Conservation (phyloP, 2,888 invertebrate species). For the Trimorus sp. region DNA sequence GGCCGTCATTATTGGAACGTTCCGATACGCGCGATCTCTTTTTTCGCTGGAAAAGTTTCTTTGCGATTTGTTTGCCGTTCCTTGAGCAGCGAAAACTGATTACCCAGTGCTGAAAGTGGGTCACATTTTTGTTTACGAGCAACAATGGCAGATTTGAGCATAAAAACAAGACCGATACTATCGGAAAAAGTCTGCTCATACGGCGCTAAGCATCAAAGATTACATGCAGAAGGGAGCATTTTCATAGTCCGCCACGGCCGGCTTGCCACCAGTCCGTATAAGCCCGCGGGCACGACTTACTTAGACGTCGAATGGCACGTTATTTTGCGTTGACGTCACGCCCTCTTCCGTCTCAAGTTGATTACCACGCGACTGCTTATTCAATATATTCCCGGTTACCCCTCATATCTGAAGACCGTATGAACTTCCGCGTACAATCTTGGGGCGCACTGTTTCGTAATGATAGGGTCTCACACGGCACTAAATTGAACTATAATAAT, state of each 20-base stretch:
- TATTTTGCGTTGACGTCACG: slow-evolving; percentile 43
- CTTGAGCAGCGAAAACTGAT: slow-evolving; percentile 19
- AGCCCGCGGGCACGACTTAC: slow-evolving; percentile 5
- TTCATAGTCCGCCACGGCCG: too few species aligned
- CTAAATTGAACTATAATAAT: slow-evolving; percentile 54
- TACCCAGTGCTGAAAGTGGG: too few species aligned
- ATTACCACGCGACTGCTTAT: slow-evolving; percentile 48
- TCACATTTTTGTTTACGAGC: too few species aligned
- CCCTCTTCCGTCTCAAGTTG: slow-evolving; percentile 33
- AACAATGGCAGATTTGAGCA: slow-evolving; percentile 28
- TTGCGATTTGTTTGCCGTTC: slow-evolving; percentile 2
- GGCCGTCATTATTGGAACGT: too few species aligned
- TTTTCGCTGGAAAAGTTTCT: background rate
- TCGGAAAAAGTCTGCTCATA: slow-evolving; percentile 44
- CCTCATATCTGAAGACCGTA: slow-evolving; percentile 31
- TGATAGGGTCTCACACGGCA: slow-evolving; percentile 43
- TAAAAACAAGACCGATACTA: slow-evolving; percentile 44
- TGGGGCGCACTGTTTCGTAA: slow-evolving; percentile 37
- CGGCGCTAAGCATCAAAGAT: slow-evolving; percentile 44
- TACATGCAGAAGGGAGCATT: background rate
- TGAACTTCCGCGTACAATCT: slow-evolving; percentile 42
- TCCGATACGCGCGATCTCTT: too few species aligned
- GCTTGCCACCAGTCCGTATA: too few species aligned
- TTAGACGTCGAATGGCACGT: slow-evolving; percentile 38
- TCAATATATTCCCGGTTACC: slow-evolving; percentile 49